Percentiles rank a stretch among this genome's conserved stretches.
Conservation (phyloP, 2,797 vertebrate genomes). For the Xenopus petersii region DNA sequence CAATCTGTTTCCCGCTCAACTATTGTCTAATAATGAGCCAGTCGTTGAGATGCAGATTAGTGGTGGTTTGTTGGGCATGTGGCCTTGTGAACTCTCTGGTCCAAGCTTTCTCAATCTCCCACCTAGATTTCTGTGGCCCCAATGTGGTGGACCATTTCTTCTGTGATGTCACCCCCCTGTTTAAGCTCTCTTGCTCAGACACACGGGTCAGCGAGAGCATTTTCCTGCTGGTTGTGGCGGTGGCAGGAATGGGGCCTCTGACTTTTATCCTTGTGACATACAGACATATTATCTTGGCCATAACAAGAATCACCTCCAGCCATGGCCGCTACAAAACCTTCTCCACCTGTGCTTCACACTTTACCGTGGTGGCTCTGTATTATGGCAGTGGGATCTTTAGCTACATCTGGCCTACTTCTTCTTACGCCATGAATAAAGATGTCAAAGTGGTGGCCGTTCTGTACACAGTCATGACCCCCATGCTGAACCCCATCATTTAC, state of each 20-base stretch:
- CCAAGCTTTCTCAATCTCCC: slow-evolving; percentile 26
- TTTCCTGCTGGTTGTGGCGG: slow-evolving; percentile 17
- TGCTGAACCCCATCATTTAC: slow-evolving; percentile 43
- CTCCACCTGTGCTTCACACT: slow-evolving; percentile 41
- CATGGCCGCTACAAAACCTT: slow-evolving; percentile 30
- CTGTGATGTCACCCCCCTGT: slow-evolving; percentile 45
- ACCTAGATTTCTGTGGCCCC: slow-evolving; percentile 37
- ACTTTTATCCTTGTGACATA: slow-evolving; percentile 50
- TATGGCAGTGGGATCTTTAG: slow-evolving; percentile 44
- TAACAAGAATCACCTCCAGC: slow-evolving; percentile 27
- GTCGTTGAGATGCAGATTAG: slow-evolving; percentile 16
- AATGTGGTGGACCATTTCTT: slow-evolving; percentile 48
- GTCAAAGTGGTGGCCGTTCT: slow-evolving; percentile 39
- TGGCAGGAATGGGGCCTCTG: slow-evolving; percentile 40
- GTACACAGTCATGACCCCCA: slow-evolving; percentile 42
- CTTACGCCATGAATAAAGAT: slow-evolving; percentile 41
- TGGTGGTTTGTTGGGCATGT: slow-evolving; percentile 30
- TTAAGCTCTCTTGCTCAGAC: slow-evolving; percentile 51
- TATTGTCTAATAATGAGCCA: slow-evolving; percentile 34
- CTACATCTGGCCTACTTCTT: slow-evolving; percentile 40
- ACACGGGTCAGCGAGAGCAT: slow-evolving; percentile 43
- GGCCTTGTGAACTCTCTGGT: slow-evolving; percentile 27
- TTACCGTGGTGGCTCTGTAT: slow-evolving; percentile 37
- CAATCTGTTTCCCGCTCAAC: slow-evolving; percentile 47
- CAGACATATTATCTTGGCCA: slow-evolving; percentile 15